Evolutionary conservation across 2,888 invertebrate species (phyloP), one percentile per base, ranked within the genome.

Genomic region (Sceliomorpha sp.): DNA sequence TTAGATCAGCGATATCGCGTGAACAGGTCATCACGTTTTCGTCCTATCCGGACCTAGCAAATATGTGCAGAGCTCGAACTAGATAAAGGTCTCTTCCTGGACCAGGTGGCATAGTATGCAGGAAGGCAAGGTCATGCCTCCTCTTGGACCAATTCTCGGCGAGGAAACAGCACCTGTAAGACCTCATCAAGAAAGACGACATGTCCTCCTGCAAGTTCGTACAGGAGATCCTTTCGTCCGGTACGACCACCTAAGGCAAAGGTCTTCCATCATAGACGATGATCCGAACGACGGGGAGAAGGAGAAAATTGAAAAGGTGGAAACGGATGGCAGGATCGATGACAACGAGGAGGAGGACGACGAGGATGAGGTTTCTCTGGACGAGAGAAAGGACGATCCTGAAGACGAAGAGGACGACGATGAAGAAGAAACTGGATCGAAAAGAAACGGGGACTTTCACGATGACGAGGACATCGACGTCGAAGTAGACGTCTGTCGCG

Each of bases 41-140:
- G 13, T 45, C 26, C 51, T 26, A 10, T 45, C 13, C n/a, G 1
- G 48, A 7, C 12, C 9, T 36, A 27, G 42, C n/a, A 39, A 37
- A 56, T 44, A 44, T 55, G 36, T 45, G 24, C 47, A 8, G 6
- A 20, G 32, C 24, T 60, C 59, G 51, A 55, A 45, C 44, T 31
- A 73, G 76, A 53, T 78, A 78, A 37, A 62, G 45, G 45, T 9
- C 10, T 56, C 27, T 59, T 37, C 39, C 51, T 62, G 55, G 42
- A 37, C 50, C 10, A 69, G 67, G 69, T 85, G 84, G 84, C 84
- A 81, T 84, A 86, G 80, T 70, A 86, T 84, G 86, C 86, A 84
- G 70, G 85, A 86, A 62, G 74, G 82, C 44, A 74, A 78, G 72
- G 77, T 72, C 73, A 79, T 76, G 77, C 83, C 80, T 73, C 83